Conservation (phyloP, 2,113 vertebrate genomes). For the Struthio camelus region DNA sequence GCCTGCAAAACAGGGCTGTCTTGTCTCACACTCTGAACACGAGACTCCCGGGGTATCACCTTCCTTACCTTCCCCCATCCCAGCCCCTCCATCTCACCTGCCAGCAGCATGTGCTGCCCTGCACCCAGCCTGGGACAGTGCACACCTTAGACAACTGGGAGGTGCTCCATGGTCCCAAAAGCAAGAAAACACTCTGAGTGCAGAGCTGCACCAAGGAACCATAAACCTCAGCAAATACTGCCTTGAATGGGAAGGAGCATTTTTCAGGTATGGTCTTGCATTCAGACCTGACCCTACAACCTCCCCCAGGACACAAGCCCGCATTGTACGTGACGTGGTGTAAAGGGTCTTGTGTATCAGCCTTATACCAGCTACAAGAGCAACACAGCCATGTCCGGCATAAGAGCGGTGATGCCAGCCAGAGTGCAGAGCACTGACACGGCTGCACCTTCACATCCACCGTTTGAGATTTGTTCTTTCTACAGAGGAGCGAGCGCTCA, state of each 20-base stretch:
- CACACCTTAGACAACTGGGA: neutral
- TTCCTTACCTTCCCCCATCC: rapidly evolving
- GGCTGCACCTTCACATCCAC: neutral
- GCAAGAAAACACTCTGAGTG: too few relatives aligned
- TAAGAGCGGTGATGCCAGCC: neutral
- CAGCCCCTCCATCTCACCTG: rapidly evolving
- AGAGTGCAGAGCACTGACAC: rapidly evolving
- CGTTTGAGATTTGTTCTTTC: neutral
- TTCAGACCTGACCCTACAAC: neutral
- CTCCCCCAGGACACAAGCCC: neutral
- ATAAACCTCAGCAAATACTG: neutral
- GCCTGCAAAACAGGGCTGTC: neutral
- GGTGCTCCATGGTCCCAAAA: neutral
- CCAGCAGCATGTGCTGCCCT: rapidly evolving
- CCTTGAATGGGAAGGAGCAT: neutral
- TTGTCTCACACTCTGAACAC: rapidly evolving
- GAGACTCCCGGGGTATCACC: rapidly evolving
- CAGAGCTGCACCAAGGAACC: neutral
- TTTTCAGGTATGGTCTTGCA: neutral
- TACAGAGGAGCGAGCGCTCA: neutral
- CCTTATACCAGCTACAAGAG: neutral
- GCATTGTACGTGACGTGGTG: neutral
- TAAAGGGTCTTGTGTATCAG: neutral
- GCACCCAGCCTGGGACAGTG: neutral
- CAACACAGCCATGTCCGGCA: rapidly evolving